Evolutionary conservation across 2,113 vertebrate genomes (phyloP), one percentile per base, ranked within the genome.

Genomic region (Melanotaenia duboulayi): DNA sequence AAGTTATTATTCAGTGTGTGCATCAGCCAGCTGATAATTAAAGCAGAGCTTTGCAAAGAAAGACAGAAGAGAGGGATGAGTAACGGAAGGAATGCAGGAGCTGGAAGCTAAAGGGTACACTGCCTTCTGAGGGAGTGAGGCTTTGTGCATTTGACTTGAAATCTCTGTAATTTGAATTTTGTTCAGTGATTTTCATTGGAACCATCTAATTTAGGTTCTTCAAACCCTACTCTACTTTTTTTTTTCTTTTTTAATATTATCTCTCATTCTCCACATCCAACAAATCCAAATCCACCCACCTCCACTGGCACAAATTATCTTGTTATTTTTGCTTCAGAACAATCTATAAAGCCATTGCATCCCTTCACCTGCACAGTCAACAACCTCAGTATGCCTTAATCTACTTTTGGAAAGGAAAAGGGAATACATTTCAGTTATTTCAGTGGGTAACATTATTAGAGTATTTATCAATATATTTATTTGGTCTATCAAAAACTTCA

Each of bases 21-120:
- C 52, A 65, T 67, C 79, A 74, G 72, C 48, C 63, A 69, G 84
- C 69, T 74, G 65, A 78, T 85, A 88, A 88, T 87, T 83, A 78
- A 88, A 83, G 82, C 79, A 59, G 77, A 69, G 58, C 52, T 1
- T 11, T 66, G 60, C 28, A 22, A 48, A 77, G 55, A 20, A 49
- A 71, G 81, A 78, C 68, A 82, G 74, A 77, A 56, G 72, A 81
- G 17, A 76, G 74, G 25, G 69, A 39, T 32, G 69, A 74, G 42
- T 50, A 71, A 63, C 10, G 17, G 67, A 40, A 74, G 76, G 78
- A 85, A 70, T 70, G 19, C 60, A 19, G 66, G 28, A 75, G 71
- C 80, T 20, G 58, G 55, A 82, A 68, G 76, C 56, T 61, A 74
- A 60, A 54, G 61, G 66, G 82, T 46, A 23, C 13, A 0, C 2